These are phyloP conservation scores for Polyommatus iphigenia DNA, from an alignment of 2,888 invertebrate genomes.

Conservation along the genomic window DNA sequence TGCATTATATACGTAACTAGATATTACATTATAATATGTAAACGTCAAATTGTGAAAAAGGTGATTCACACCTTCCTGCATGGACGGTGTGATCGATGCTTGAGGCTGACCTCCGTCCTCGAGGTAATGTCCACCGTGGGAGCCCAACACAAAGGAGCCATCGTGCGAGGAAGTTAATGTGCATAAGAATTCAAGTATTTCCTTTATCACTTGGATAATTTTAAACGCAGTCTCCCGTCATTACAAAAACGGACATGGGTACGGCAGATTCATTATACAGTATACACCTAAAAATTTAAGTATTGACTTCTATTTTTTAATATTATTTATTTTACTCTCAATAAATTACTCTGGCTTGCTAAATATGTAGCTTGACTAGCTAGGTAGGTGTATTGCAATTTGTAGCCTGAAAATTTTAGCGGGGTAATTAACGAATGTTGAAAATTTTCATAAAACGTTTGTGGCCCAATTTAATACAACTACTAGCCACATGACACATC, in stretches of 20 bases:
- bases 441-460: no score
- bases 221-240: neutral
- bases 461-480: no score
- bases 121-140: slow-evolving; percentile 62
- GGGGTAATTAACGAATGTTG: no score
- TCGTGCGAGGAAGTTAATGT: slow-evolving; percentile 24
- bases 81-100: neutral
- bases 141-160: slow-evolving; percentile 38
- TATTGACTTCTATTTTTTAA: neutral
- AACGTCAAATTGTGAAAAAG: no score
- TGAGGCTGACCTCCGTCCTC: slow-evolving; percentile 30
- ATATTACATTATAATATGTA: no score
- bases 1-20: no score
- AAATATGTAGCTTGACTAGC: no score
- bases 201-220: neutral
- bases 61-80: neutral
- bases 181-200: slow-evolving; percentile 19
- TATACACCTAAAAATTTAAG: neutral
- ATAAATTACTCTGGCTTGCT: no score
- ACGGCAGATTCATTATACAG: neutral
- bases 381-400: no score
- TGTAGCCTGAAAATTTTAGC: no score
- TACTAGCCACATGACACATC: no score
- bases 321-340: no score
- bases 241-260: neutral